Percentiles rank a stretch among this genome's conserved stretches.
Conservation (phyloP, 1,140 invertebrate species). For the Drosophila nikananu region DNA sequence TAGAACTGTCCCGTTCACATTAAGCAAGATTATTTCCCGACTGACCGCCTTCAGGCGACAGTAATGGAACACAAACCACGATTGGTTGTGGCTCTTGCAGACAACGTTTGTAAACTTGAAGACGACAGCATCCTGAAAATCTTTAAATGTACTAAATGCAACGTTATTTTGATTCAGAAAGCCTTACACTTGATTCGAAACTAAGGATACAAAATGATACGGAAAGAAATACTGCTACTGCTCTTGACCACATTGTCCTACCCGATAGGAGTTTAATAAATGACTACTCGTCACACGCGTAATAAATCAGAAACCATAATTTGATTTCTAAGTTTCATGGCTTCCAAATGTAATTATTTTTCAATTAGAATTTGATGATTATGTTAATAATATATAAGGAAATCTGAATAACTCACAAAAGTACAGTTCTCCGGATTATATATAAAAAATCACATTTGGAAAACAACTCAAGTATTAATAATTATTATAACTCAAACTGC, state of each 20-base stretch:
- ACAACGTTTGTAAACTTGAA: slow-evolving; percentile 12
- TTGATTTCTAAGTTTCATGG: neutral
- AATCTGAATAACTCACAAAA: no score
- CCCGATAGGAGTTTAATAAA: neutral
- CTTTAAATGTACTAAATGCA: neutral
- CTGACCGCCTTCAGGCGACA: slow-evolving; percentile 4
- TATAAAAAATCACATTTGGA: no score
- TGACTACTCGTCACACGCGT: neutral
- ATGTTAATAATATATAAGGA: neutral
- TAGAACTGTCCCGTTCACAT: neutral
- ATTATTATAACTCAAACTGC: no score
- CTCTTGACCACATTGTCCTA: neutral
- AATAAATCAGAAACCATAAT: neutral
- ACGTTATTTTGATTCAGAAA: neutral
- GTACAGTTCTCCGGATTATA: no score
- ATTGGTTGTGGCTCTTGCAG: slow-evolving; percentile 8
- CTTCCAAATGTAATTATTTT: neutral
- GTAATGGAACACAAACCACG: slow-evolving; percentile 1
- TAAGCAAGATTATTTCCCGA: neutral
- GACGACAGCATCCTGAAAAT: neutral
- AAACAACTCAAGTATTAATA: no score
- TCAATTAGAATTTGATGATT: neutral
- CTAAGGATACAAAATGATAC: neutral
- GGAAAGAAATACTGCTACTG: neutral
- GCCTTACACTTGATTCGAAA: neutral